Evolutionary conservation across 2,113 vertebrate species (phyloP), one percentile per base, ranked within the genome.

Genomic region (Ivindomyrus marchei): DNA sequence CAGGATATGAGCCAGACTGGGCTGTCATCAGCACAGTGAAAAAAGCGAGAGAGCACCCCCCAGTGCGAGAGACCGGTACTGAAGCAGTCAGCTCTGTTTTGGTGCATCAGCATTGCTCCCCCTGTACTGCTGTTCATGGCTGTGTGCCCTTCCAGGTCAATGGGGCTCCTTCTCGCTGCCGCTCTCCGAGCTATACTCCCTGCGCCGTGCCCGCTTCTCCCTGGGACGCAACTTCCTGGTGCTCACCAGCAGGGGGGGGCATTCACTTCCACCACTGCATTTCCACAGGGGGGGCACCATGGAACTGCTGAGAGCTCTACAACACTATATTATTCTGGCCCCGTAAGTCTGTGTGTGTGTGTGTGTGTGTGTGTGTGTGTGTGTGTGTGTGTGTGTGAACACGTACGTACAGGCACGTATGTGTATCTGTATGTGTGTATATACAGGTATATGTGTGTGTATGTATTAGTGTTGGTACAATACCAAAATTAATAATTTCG

Each of bases 1-100:
- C 97, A 0, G 98, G 98, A 0, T 98, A 97, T 46, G 98, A 98
- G 90, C 98, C 98, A 0, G 98, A 98, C 92, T 98, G 98, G 98
- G 98, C 98, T 0, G 96, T 98, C 10, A 97, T 98, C 93, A 97
- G 97, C 94, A 97, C 96, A 0, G 97, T 98, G 93, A 96, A 96
- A 90, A 96, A 96, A 90, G 94, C 94, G 1, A 87, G 93, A 3
- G 93, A 94, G 11, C 92, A 47, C 0, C 74, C 89, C n/a, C 95
- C 94, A 0, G 49, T 93, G 46, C 93, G 53, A 89, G 92, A 94
- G 15, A 95, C 95, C 77, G 94, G 92, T 94, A 19, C 90, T 87
- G 89, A 70, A 0, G 27, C 31, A 36, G 31, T 13, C 9, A 4
- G 9, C 39, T 10, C 10, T 7, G 56, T 70, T 36, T 46, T 17